Conservation (phyloP, 2,888 invertebrate species). For the Diarsia dahlii region DNA sequence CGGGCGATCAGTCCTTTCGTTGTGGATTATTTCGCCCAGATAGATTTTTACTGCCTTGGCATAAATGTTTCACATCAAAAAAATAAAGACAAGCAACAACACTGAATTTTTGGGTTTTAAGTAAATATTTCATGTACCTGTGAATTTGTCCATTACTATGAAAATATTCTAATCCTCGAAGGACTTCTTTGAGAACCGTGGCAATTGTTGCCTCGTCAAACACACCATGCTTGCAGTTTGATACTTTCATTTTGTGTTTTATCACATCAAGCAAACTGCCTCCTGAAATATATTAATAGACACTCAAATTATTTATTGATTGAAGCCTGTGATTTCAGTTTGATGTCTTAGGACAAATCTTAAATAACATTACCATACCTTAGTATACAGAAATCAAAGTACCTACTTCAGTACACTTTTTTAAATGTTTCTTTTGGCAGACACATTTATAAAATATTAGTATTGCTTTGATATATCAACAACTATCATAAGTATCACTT, state of each 20-base stretch:
- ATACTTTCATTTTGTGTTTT: constrained; percentile 98
- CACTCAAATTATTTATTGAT: neutral
- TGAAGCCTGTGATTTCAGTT: neutral
- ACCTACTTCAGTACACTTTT: neutral
- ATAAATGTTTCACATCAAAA: too few species aligned
- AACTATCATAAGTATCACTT: neutral
- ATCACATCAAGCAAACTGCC: constrained; percentile 97
- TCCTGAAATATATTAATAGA: constrained; percentile 84
- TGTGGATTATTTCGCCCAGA: too few species aligned
- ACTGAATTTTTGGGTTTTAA: neutral
- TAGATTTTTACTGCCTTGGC: too few species aligned
- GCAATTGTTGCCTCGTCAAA: constrained; percentile 99
- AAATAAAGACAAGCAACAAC: too few species aligned
- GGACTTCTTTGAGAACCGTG: constrained; percentile 98
- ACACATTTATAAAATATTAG: neutral
- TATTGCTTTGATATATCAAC: neutral
- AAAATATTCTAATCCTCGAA: constrained; percentile 99
- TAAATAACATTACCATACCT: neutral
- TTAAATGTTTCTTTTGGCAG: neutral
- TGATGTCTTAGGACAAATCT: neutral
- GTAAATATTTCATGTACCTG: constrained; percentile 91
- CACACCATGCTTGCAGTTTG: constrained; percentile 98
- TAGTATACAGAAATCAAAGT: neutral
- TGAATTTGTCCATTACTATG: constrained; percentile 99
- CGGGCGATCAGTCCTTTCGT: too few species aligned